Evolutionary conservation across 1,140 invertebrate species (phyloP).

Genomic region (Aphis craccivora): DNA sequence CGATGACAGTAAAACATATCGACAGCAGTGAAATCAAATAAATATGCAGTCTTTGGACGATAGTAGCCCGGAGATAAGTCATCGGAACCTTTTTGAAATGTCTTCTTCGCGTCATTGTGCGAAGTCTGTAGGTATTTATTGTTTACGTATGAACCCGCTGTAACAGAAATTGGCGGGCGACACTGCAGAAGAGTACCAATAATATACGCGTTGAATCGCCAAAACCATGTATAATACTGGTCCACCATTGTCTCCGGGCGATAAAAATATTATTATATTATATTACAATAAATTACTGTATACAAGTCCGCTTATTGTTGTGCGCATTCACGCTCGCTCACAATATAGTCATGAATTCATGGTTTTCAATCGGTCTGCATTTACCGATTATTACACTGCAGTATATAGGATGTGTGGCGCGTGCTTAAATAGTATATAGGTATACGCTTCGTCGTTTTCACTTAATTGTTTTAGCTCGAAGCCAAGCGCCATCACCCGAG

Average conservation of each 20-base stretch:
- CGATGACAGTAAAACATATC: neutral
- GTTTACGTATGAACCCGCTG: neutral
- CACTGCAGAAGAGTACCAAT: neutral
- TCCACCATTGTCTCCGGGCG: neutral
- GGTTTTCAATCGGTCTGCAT: neutral
- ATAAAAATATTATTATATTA: neutral
- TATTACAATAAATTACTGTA: neutral
- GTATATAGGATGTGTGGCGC: neutral
- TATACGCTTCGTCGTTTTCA: neutral
- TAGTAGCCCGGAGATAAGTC: neutral
- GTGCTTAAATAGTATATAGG: neutral
- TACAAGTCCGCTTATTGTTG: neutral
- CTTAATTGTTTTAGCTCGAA: conserved; percentile 22
- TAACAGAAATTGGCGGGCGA: neutral
- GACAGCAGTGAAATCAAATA: neutral
- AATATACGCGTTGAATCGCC: neutral
- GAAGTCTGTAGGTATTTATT: neutral
- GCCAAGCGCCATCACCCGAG: conserved; percentile 11
- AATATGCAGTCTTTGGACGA: neutral
- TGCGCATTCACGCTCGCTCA: neutral
- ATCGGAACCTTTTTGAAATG: neutral
- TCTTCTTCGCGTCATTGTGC: neutral
- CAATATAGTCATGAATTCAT: neutral
- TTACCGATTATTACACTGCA: neutral
- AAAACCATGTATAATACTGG: neutral